Conservation (phyloP, 2,888 invertebrate genomes). For the Eupithecia subfuscata region DNA sequence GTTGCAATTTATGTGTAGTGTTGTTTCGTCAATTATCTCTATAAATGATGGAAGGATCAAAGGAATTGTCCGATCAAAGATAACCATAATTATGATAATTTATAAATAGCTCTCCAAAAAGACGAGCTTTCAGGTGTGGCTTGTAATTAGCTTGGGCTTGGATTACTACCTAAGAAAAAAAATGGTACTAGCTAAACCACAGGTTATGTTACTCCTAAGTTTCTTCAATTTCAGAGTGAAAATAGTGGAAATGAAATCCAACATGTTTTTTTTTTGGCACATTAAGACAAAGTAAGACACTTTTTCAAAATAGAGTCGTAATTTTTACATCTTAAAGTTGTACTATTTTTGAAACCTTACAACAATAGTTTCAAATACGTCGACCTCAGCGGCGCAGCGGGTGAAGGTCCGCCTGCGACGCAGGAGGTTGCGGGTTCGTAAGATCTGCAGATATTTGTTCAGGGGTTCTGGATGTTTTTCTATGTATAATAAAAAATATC, state of each 20-base stretch:
- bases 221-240: not conserved
- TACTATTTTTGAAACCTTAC: not conserved
- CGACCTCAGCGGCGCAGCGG: too few relatives aligned
- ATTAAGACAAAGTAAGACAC: not conserved
- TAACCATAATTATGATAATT: not conserved
- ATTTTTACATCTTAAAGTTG: not conserved
- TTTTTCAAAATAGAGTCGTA: not conserved
- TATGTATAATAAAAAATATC: too few relatives aligned
- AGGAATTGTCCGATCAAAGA: not conserved
- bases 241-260: not conserved
- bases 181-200: too few relatives aligned
- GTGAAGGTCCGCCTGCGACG: too few relatives aligned
- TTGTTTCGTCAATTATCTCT: not conserved
- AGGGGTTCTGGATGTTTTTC: too few relatives aligned
- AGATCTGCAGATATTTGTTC: too few relatives aligned
- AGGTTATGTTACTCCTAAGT: too few relatives aligned
- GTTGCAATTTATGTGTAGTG: not conserved
- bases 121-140: not conserved
- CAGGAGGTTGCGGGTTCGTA: too few relatives aligned
- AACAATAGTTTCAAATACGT: not conserved
- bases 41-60: not conserved
- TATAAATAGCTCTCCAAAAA: not conserved
- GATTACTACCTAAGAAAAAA: not conserved
- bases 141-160: not conserved
- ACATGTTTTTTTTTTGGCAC: not conserved